phyloP scores from a whole-genome alignment of 2,888 invertebrate species.

The Tetanocera ferruginea region DNA sequence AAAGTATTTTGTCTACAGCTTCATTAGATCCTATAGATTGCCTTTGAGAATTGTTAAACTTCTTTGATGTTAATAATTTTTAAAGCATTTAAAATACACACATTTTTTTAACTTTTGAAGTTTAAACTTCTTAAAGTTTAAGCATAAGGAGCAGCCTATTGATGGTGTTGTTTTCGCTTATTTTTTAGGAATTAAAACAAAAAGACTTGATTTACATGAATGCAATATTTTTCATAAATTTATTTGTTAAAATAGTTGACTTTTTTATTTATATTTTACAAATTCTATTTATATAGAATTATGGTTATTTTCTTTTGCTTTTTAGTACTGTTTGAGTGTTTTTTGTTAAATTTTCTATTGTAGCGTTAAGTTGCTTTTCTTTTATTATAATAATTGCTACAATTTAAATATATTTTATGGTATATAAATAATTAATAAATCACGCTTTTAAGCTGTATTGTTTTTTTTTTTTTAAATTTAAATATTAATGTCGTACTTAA shows the following conservation, averaged over 20 bases:
- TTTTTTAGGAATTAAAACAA: no score
- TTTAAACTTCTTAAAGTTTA: no score
- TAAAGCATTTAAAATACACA: no score
- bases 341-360: neutral
- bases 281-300: neutral
- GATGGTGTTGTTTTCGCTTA: no score
- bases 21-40: no score
- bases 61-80: no score
- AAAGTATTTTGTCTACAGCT: no score
- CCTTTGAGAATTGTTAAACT: no score
- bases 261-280: conserved; percentile 12
- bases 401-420: neutral
- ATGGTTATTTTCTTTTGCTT: neutral
- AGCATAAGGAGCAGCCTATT: no score
- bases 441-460: neutral
- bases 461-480: neutral
- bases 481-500: neutral
- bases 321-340: neutral
- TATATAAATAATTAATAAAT: conserved; percentile 14
- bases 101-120: no score
- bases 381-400: neutral
- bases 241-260: conserved; percentile 31
- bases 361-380: neutral
- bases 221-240: conserved; percentile 8
- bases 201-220: no score